Evolutionary conservation across 2,113 vertebrate species (phyloP).

Genomic region (human): GRCh38 chr3:81322501-81323000

Average conservation of each 20-base stretch:
- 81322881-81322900: neutral
- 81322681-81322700: neutral
- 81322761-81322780: neutral
- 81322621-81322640: neutral
- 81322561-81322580: neutral
- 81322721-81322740: neutral
- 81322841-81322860: neutral
- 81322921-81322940: neutral
- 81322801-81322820: neutral
- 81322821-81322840: neutral
- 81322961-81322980: neutral
- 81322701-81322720: neutral
- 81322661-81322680: neutral
- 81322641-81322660: constrained; percentile 18
- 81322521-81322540: neutral
- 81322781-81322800: neutral
- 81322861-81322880: neutral
- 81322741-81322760: neutral
- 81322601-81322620: neutral
- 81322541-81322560: neutral
- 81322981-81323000: neutral
- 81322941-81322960: neutral
- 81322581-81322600: neutral
- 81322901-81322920: neutral
- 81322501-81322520: neutral